phyloP scores from a whole-genome alignment of 2,113 vertebrate species.

The Nematolebias whitei region DNA sequence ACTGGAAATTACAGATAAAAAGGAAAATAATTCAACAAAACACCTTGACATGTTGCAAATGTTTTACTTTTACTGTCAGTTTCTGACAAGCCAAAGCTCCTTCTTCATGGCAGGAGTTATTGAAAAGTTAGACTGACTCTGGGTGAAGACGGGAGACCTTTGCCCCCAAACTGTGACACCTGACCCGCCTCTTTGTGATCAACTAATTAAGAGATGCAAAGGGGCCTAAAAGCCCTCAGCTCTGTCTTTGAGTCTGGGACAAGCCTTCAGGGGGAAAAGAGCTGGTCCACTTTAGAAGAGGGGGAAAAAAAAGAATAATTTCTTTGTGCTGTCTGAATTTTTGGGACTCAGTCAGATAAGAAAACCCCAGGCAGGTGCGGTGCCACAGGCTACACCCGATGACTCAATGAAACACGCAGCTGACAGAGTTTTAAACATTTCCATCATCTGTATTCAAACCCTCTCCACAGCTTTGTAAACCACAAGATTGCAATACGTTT shows the following conservation, averaged over 20 bases:
- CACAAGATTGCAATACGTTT: conserved; percentile 56
- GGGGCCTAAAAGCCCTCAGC: conserved; percentile 42
- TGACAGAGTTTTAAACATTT: conserved; percentile 48
- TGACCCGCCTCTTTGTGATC: conserved; percentile 68
- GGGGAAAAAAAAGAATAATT: conserved; percentile 41
- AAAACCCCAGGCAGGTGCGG: conserved; percentile 49
- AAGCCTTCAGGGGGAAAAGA: conserved; percentile 15
- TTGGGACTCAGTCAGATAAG: conserved; percentile 15
- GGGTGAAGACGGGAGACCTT: conserved; percentile 46
- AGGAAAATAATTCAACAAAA: not conserved
- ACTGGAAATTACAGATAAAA: not conserved
- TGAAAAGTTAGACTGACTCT: conserved; percentile 43
- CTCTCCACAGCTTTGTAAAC: conserved; percentile 57
- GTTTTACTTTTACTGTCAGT: not conserved
- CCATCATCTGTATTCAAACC: conserved; percentile 53
- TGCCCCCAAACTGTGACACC: conserved; percentile 58
- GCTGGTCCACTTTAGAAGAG: conserved; percentile 19
- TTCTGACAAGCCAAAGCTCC: conserved; percentile 13
- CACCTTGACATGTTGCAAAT: conserved; percentile 10
- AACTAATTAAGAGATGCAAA: conserved; percentile 59
- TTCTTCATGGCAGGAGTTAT: conserved; percentile 20
- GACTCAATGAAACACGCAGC: conserved; percentile 62
- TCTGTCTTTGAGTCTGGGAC: conserved; percentile 11
- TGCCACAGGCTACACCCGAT: conserved; percentile 34
- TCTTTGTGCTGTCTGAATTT: conserved; percentile 47